A percentile compares a stretch with the other conserved stretches of the same genome.
phyloP scores from a whole-genome alignment of 2,113 vertebrate genomes.

The Nestor notabilis region DNA sequence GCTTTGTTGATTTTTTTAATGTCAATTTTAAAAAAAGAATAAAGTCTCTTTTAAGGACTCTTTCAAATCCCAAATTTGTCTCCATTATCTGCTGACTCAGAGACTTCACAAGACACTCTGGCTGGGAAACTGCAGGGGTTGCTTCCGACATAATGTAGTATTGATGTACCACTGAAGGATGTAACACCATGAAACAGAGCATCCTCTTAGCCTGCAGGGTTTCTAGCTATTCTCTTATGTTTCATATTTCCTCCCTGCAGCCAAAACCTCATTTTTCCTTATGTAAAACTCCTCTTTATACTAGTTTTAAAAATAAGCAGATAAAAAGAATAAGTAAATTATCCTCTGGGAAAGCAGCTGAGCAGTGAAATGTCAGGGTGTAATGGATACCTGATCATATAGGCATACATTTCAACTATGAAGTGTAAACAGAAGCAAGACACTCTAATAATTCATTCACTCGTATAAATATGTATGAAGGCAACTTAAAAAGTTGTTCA shows the following conservation, averaged over 20 bases:
- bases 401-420: constrained; percentile 29
- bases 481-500: background rate
- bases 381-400: constrained; percentile 27
- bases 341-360: background rate
- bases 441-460: constrained; percentile 17
- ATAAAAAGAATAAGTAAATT: constrained; percentile 54
- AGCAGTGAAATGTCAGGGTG: constrained; percentile 2
- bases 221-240: constrained; percentile 26
- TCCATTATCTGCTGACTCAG: constrained; percentile 60
- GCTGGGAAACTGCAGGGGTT: constrained; percentile 49
- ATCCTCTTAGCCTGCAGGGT: constrained; percentile 38
- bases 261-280: background rate
- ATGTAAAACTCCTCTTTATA: background rate
- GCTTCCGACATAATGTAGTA: constrained; percentile 24
- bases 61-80: constrained; percentile 17
- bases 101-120: constrained; percentile 42
- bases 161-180: constrained; percentile 34
- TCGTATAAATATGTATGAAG: constrained; percentile 41
- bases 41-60: background rate
- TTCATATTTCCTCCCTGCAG: background rate
- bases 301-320: constrained; percentile 33
- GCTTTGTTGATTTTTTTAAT: background rate
- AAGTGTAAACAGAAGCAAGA: constrained; percentile 25
- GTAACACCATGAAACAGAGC: constrained; percentile 31
- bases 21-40: background rate